These are phyloP conservation scores for Sterna hirundo DNA, from an alignment of 2,113 vertebrate species.

Conservation along the genomic window DNA sequence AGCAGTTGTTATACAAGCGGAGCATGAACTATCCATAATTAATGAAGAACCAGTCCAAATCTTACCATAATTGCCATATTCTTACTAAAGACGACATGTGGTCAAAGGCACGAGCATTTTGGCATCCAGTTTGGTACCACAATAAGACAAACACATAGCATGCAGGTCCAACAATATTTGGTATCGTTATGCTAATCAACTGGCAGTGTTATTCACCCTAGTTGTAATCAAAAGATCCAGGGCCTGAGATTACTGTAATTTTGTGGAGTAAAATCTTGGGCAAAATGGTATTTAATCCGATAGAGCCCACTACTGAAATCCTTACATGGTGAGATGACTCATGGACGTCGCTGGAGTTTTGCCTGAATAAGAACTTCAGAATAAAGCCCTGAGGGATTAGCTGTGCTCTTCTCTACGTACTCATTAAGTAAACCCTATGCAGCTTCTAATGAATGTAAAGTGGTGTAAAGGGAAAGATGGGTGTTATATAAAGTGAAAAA, in stretches of 20 bases:
- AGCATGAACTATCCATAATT: neutral
- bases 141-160: neutral
- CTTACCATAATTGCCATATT: conserved; percentile 10
- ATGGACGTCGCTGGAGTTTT: neutral
- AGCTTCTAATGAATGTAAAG: neutral
- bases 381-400: neutral
- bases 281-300: neutral
- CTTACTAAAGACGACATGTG: neutral
- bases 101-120: neutral
- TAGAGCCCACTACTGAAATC: neutral
- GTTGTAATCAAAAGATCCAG: neutral
- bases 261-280: neutral
- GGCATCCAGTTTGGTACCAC: conserved; percentile 6
- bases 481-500: neutral
- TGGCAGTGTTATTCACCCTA: neutral
- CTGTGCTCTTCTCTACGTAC: neutral
- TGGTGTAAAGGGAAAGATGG: neutral
- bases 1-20: neutral
- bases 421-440: conserved; percentile 9
- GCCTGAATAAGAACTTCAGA: neutral
- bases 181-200: neutral
- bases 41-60: neutral
- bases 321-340: neutral
- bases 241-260: neutral
- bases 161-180: neutral